Conservation (phyloP, 2,888 invertebrate genomes). For the Blomia tropicalis region DNA sequence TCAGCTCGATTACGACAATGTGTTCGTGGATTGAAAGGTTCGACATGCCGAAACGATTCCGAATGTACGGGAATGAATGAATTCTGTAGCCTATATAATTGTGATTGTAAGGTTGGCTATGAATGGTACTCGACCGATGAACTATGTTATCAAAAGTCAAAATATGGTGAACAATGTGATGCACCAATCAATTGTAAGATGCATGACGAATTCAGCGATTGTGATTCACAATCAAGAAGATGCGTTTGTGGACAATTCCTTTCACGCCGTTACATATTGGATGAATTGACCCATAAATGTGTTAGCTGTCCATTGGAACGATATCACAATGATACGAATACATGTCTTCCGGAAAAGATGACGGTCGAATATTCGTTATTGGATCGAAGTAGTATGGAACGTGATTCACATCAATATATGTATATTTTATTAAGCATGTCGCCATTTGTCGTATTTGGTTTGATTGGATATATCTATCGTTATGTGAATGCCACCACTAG, state of each 20-base stretch:
- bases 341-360: conserved; percentile 10
- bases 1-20: not conserved
- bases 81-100: conserved; percentile 10
- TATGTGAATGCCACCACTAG: conserved; percentile 17
- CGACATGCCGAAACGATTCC: not conserved
- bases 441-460: conserved; percentile 21
- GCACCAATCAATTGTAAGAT: conserved; percentile 19
- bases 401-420: conserved; percentile 22
- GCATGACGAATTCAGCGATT: conserved; percentile 18
- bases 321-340: conserved; percentile 15
- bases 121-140: conserved; percentile 19
- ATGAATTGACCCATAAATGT: conserved; percentile 19
- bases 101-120: conserved; percentile 19
- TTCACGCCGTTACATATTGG: conserved; percentile 14
- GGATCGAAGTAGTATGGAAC: conserved; percentile 4
- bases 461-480: conserved; percentile 21
- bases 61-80: conserved; percentile 10
- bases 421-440: conserved; percentile 20
- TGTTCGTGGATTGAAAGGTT: conserved; percentile 14
- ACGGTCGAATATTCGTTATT: conserved; percentile 13
- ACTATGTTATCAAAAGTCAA: conserved; percentile 11
- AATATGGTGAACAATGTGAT: conserved; percentile 16
- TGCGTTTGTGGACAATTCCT: conserved; percentile 20
- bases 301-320: conserved; percentile 16
- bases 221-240: conserved; percentile 7